phyloP scores from a whole-genome alignment of 92 coral and sea anemone genomes.

The Chrysogorgia sp. region DNA sequence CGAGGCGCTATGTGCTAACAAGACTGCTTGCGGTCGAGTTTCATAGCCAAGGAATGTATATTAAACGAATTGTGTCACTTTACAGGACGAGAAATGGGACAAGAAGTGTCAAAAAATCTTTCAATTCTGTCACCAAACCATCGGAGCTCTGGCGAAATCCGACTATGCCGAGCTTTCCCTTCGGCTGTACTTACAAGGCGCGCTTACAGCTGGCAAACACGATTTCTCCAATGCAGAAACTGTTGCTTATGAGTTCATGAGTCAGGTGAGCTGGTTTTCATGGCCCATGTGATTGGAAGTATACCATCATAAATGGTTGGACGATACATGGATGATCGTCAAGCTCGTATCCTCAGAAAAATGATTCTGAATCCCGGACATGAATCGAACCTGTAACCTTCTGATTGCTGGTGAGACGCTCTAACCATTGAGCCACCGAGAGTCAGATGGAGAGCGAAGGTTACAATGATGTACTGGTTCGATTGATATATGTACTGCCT shows the following conservation, averaged over 20 bases:
- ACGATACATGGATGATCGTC: no score
- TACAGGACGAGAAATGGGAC: constrained; percentile 99
- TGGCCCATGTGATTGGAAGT: no score
- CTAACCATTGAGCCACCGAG: no score
- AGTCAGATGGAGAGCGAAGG: no score
- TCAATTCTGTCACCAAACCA: constrained; percentile 99
- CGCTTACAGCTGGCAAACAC: constrained; percentile 86
- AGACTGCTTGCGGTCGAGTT: not conserved
- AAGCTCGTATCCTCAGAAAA: no score
- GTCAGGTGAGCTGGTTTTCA: constrained; percentile 86
- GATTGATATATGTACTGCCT: no score
- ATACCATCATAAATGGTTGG: no score
- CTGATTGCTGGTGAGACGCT: no score
- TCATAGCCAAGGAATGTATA: not conserved
- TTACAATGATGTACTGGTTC: no score
- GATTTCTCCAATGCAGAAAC: constrained; percentile 95
- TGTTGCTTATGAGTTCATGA: constrained; percentile 98
- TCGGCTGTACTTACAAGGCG: constrained; percentile 93
- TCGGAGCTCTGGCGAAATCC: constrained; percentile 93
- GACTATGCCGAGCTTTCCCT: constrained; percentile 91
- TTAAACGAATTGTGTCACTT: not conserved
- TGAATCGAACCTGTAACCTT: no score
- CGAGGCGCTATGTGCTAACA: not conserved
- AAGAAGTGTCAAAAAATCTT: constrained; percentile 98
- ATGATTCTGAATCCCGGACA: no score